phyloP scores from a whole-genome alignment of 2,888 invertebrate species.

The Colletes collaris region DNA sequence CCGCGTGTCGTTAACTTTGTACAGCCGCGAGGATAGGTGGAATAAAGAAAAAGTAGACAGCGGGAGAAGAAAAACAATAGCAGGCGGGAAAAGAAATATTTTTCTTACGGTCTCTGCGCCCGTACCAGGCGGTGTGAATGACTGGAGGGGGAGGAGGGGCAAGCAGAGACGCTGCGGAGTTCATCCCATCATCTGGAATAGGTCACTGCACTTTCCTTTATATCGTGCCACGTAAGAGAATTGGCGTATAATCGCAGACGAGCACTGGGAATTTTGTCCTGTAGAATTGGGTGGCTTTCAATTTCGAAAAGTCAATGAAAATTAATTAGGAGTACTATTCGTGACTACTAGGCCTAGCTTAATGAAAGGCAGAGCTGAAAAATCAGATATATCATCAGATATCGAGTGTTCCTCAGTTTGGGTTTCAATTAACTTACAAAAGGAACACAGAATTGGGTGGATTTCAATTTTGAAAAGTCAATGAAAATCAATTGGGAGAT shows the following conservation, averaged over 20 bases:
- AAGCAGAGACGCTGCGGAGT: constrained; percentile 2
- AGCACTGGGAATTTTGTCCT: too few species aligned
- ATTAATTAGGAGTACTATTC: too few species aligned
- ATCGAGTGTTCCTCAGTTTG: too few species aligned
- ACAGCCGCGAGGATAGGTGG: background rate
- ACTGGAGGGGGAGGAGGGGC: background rate
- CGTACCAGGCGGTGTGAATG: constrained; percentile 2
- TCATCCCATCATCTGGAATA: constrained; percentile 25
- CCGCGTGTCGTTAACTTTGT: background rate
- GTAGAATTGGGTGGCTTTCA: too few species aligned
- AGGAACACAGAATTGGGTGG: too few species aligned
- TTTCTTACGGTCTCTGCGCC: constrained; percentile 11
- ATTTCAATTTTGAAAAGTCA: too few species aligned
- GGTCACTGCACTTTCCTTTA: constrained; percentile 21
- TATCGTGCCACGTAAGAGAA: constrained; percentile 19
- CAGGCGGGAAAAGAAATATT: constrained; percentile 41
- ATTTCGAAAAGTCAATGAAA: too few species aligned
- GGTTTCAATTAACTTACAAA: too few species aligned
- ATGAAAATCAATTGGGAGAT: too few species aligned
- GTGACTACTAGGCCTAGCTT: too few species aligned
- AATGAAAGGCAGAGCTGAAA: too few species aligned
- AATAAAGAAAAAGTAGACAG: background rate
- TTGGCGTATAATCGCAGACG: constrained; percentile 6
- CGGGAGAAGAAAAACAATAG: constrained; percentile 9
- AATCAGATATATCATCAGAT: too few species aligned